phyloP scores from a whole-genome alignment of 2,888 invertebrate genomes.

The Hermaeophaga mercurialis region DNA sequence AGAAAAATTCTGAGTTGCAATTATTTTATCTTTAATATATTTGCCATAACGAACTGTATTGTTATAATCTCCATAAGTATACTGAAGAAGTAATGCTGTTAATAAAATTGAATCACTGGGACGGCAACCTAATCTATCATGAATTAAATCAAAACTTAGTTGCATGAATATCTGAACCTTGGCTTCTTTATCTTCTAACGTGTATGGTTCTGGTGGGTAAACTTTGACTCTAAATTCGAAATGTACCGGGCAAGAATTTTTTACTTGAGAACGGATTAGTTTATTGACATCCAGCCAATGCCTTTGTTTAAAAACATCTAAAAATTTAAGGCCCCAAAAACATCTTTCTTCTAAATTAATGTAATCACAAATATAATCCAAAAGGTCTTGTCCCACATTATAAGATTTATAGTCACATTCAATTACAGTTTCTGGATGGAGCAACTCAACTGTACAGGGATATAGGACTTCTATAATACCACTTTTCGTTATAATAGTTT shows the following conservation, averaged over 20 bases:
- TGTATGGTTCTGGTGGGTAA: conserved; percentile 41
- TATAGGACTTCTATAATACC: conserved; percentile 39
- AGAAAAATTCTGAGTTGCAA: conserved; percentile 36
- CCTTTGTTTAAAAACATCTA: conserved; percentile 36
- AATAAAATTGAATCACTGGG: conserved; percentile 36
- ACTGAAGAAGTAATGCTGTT: conserved; percentile 37
- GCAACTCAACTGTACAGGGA: conserved; percentile 38
- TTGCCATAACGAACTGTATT: conserved; percentile 26
- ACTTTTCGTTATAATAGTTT: conserved; percentile 36
- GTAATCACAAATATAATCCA: conserved; percentile 37
- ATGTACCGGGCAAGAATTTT: conserved; percentile 31
- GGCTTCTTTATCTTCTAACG: conserved; percentile 31
- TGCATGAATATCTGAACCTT: conserved; percentile 38
- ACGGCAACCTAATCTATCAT: conserved; percentile 35
- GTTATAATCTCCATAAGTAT: conserved; percentile 34
- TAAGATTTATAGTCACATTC: conserved; percentile 41
- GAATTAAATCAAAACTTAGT: conserved; percentile 36
- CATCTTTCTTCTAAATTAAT: conserved; percentile 34
- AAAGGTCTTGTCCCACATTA: conserved; percentile 35
- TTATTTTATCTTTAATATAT: conserved; percentile 35
- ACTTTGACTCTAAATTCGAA: conserved; percentile 40
- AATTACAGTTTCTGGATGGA: conserved; percentile 34
- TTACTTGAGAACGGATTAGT: conserved; percentile 38
- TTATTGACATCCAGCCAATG: conserved; percentile 38
- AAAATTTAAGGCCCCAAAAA: conserved; percentile 38